Evolutionary conservation across 2,888 invertebrate species (phyloP).

Genomic region (Platycheirus rosarum): DNA sequence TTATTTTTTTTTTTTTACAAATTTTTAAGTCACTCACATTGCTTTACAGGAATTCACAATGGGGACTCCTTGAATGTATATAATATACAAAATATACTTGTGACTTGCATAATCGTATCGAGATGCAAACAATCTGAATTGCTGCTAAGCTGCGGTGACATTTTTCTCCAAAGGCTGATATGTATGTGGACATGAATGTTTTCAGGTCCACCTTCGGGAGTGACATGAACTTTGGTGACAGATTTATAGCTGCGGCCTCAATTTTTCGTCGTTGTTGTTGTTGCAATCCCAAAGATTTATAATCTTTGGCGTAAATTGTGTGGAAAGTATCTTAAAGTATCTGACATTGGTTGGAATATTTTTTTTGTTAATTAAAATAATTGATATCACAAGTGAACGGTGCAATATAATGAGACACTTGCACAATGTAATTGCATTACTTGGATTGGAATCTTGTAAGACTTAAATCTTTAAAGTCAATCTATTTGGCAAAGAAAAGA

Average conservation of each 20-base stretch:
- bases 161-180: background rate
- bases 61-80: background rate
- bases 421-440: slow-evolving; percentile 44
- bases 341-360: slow-evolving; percentile 52
- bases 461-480: background rate
- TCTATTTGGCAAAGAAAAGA: slow-evolving; percentile 12
- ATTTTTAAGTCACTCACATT: background rate
- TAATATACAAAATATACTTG: background rate
- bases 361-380: slow-evolving; percentile 66
- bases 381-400: slow-evolving; percentile 46
- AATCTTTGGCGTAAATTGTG: slow-evolving; percentile 50
- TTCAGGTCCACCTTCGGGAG: slow-evolving; percentile 59
- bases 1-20: background rate
- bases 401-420: slow-evolving; percentile 51
- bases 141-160: slow-evolving; percentile 27
- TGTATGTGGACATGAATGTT: slow-evolving; percentile 24
- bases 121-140: slow-evolving; percentile 15
- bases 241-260: slow-evolving; percentile 66
- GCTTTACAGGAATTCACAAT: background rate
- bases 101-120: slow-evolving; percentile 32
- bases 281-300: slow-evolving; percentile 52
- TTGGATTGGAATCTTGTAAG: slow-evolving; percentile 13
- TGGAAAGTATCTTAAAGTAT: slow-evolving; percentile 54
- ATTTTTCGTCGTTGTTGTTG: slow-evolving; percentile 28
- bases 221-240: slow-evolving; percentile 70